Conservation (phyloP, 2,797 vertebrate species). For the Thunnus albacares region DNA sequence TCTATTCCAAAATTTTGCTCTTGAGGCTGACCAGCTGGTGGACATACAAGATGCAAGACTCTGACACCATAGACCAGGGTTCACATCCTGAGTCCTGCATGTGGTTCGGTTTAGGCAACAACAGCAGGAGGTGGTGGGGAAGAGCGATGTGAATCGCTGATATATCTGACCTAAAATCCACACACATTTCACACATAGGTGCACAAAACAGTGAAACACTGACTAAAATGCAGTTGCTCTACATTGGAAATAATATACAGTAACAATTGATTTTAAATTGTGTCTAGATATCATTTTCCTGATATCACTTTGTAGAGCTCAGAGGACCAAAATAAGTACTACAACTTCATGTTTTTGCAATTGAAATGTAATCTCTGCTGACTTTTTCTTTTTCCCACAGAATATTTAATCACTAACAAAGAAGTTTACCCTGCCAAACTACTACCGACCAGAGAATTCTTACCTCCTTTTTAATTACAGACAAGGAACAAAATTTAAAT, state of each 20-base stretch:
- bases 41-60: too few species aligned
- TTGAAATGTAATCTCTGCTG: background rate
- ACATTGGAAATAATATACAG: background rate
- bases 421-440: background rate
- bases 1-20: too few species aligned
- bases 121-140: too few species aligned
- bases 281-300: background rate
- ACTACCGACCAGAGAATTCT: background rate
- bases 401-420: constrained; percentile 9
- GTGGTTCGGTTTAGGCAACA: too few species aligned
- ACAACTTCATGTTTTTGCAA: background rate
- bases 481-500: constrained; percentile 8
- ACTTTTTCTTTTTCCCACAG: too few species aligned
- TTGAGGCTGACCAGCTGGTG: too few species aligned
- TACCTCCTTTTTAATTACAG: constrained; percentile 18
- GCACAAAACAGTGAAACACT: too few species aligned
- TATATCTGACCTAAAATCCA: background rate
- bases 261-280: background rate
- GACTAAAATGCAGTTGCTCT: background rate
- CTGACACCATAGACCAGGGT: too few species aligned
- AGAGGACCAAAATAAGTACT: background rate
- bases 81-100: too few species aligned
- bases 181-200: too few species aligned
- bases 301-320: background rate
- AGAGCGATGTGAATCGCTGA: too few species aligned